Evolutionary conservation across 2,797 vertebrate genomes (phyloP), one percentile per base, ranked within the genome.

Genomic region (Pangasius djambal): DNA sequence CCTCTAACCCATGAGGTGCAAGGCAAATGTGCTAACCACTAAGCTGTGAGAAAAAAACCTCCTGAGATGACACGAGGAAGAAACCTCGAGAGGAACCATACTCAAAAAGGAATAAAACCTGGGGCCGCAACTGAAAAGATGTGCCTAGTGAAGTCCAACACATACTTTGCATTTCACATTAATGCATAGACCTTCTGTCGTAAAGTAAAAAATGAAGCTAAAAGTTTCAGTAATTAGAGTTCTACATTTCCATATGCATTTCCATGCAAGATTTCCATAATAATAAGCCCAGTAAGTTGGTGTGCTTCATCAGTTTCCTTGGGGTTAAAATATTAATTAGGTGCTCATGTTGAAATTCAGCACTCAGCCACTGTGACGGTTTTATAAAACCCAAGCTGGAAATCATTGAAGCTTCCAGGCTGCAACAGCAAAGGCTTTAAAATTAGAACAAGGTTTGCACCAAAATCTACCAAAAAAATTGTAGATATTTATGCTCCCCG

Each of bases 371-470:
- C 44, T 69, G 61, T 52, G n/a, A 50, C 9, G 18, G 61, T 52
- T 69, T 69, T 18, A 67, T 83, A 69, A 69, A 67, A 34, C 44
- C 28, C 63, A 25, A 67, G 83, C 22, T 34, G 37, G 13, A 63
- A 83, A 83, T 44, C 34, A 63, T 1, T 83, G 44, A 69, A 84
- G 63, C 83, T 84, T 84, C 8, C 25, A 84, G 28, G 4, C 15
- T 67, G 83, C 63, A 34, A 48, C 15, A 65, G 61, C 40, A 83
- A 31, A 63, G 15, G 25, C 6, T 84, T 67, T 50, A 84, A 84
- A 84, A 50, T 84, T 84, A 85, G 83, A 85, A 69, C 44, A 25
- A 65, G 40, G 40, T 31, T 84, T 84, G 82, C 61, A 67, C 63
- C 63, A 52, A 44, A 69, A 50, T 69, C 5, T 34, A 52, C 9